Conservation (phyloP, 2,888 invertebrate species). For the Agrochola litura region DNA sequence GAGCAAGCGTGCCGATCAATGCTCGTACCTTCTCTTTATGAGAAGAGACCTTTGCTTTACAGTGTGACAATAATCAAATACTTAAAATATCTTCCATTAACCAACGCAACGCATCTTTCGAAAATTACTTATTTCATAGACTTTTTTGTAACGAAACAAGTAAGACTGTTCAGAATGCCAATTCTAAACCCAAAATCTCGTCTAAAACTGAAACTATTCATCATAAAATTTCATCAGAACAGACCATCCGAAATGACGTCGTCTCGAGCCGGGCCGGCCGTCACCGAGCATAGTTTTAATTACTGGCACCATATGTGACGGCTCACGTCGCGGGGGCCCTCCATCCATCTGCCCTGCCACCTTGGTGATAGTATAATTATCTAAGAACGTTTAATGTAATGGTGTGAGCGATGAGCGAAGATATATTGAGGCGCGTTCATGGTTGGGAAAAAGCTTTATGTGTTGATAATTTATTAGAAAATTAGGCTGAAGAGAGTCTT, state of each 20-base stretch:
- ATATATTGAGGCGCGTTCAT: slow-evolving; percentile 23
- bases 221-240: slow-evolving; percentile 51
- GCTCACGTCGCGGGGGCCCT: slow-evolving; percentile 83
- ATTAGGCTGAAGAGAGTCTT: not conserved
- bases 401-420: slow-evolving; percentile 57
- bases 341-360: slow-evolving; percentile 75
- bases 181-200: not conserved
- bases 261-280: slow-evolving; percentile 24
- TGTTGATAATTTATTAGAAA: not conserved
- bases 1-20: not conserved
- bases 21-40: not conserved
- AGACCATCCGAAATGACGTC: slow-evolving; percentile 32
- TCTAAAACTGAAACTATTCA: slow-evolving; percentile 19
- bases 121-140: not conserved
- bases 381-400: slow-evolving; percentile 75
- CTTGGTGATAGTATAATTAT: slow-evolving; percentile 88
- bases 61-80: not conserved
- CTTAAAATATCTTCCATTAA: not conserved
- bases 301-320: slow-evolving; percentile 87
- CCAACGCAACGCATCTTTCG: not conserved
- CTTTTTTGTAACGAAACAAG: not conserved
- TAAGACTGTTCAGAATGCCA: not conserved
- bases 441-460: not conserved
- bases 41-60: not conserved
- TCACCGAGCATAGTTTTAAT: slow-evolving; percentile 78